Evolutionary conservation across 2,888 invertebrate species (phyloP).

Genomic region (Torymus tubicola): DNA sequence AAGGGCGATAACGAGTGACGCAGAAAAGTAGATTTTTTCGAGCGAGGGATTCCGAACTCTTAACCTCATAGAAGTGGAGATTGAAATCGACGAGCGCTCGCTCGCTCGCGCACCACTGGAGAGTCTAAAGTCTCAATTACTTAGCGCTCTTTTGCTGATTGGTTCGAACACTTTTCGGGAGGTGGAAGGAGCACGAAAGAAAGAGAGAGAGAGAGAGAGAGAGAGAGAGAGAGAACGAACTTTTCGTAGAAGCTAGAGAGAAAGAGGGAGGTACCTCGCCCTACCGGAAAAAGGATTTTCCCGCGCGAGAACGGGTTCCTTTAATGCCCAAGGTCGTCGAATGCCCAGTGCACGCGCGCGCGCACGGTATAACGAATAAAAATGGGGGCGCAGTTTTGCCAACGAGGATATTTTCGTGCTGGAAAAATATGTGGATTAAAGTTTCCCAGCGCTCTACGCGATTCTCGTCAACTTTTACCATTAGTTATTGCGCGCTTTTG

Average conservation of each 20-base stretch:
- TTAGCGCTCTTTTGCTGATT: constrained; percentile 56
- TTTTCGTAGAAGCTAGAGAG: constrained; percentile 8
- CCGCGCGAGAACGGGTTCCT: constrained; percentile 20
- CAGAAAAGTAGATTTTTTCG: constrained; percentile 55
- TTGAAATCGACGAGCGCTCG: constrained; percentile 49
- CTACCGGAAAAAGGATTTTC: constrained; percentile 48
- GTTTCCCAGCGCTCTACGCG: neutral
- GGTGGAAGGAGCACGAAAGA: neutral
- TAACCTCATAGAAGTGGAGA: constrained; percentile 53
- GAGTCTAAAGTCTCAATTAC: constrained; percentile 58
- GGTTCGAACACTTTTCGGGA: constrained; percentile 54
- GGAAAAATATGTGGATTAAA: neutral
- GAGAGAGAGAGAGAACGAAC: constrained; percentile 11
- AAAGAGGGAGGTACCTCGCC: neutral
- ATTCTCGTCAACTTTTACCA: neutral
- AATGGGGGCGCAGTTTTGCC: constrained; percentile 9
- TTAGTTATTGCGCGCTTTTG: neutral
- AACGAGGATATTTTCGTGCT: constrained; percentile 1
- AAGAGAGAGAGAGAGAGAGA: neutral
- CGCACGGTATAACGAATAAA: constrained; percentile 20
- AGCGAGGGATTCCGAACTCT: constrained; percentile 53
- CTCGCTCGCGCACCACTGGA: constrained; percentile 11
- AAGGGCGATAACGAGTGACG: constrained; percentile 55
- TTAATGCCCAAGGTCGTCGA: constrained; percentile 41
- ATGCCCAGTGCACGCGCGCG: neutral